Conservation (phyloP, 2,888 invertebrate species). For the Aphrophora alni region DNA sequence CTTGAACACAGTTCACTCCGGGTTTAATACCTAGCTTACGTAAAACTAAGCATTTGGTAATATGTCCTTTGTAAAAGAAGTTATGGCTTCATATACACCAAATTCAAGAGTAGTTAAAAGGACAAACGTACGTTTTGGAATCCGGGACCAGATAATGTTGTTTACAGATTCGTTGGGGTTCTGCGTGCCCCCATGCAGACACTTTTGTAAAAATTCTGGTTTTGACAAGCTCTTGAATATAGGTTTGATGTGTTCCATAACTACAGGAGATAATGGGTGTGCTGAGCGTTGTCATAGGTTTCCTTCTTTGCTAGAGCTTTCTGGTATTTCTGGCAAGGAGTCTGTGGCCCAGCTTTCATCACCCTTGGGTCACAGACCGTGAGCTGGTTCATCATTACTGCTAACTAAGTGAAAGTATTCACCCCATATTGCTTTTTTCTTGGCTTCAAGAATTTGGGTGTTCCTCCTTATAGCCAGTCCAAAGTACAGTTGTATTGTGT, state of each 20-base stretch:
- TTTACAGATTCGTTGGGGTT: conserved; percentile 19
- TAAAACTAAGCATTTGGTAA: no score
- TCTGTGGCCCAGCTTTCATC: conserved; percentile 48
- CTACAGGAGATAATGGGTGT: not conserved
- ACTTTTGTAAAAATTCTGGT: not conserved
- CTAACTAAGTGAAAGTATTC: conserved; percentile 48
- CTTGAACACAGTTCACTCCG: no score
- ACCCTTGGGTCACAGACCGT: conserved; percentile 20
- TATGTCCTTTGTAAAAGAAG: no score
- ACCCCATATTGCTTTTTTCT: conserved; percentile 51
- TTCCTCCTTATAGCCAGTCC: conserved; percentile 50
- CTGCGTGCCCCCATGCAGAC: conserved; percentile 4
- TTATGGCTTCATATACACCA: no score
- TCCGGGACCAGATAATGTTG: conserved; percentile 12
- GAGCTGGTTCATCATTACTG: conserved; percentile 47
- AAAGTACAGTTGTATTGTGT: conserved; percentile 49
- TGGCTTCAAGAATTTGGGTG: conserved; percentile 43
- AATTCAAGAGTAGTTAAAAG: no score
- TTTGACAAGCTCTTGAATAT: not conserved
- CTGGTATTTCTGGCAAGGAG: no score
- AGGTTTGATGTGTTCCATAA: conserved; percentile 15
- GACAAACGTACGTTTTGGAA: not conserved
- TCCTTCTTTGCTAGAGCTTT: conserved; percentile 24
- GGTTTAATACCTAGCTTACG: no score
- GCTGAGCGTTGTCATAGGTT: not conserved